Percentiles rank a stretch among this genome's conserved stretches.
These are phyloP conservation scores for Sebastes cheni DNA, from an alignment of 2,797 vertebrate species.

Conservation along the genomic window DNA sequence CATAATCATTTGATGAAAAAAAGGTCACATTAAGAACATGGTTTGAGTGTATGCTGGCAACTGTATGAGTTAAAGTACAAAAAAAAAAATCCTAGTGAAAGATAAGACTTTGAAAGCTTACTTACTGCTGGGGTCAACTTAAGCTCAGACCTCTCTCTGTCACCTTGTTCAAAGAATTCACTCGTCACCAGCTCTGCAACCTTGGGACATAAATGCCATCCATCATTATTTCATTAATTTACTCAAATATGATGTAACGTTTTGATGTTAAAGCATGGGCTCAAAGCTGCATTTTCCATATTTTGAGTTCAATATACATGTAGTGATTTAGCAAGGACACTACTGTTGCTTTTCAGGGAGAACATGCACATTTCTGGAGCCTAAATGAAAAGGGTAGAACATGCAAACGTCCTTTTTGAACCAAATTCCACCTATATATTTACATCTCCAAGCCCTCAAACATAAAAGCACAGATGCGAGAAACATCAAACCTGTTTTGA, in stretches of 20 bases:
- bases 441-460: not conserved
- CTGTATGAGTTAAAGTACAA: not conserved
- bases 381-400: not conserved
- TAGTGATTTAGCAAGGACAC: not conserved
- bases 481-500: constrained; percentile 82
- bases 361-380: not conserved
- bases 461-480: not conserved
- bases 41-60: not conserved
- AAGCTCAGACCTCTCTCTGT: constrained; percentile 84
- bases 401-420: not conserved
- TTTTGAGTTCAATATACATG: not conserved
- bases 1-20: not conserved
- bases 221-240: not conserved
- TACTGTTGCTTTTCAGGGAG: not conserved
- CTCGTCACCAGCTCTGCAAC: constrained; percentile 87
- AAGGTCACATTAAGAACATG: not conserved
- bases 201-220: constrained; percentile 54
- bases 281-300: not conserved
- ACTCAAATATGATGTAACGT: not conserved
- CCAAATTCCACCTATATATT: not conserved
- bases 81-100: not conserved
- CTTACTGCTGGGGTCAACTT: constrained; percentile 85
- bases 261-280: not conserved
- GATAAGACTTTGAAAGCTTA: not conserved
- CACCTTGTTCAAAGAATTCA: constrained; percentile 88